Evolutionary conservation across 2,888 invertebrate genomes (phyloP).

Genomic region (Ectobius pallidus): DNA sequence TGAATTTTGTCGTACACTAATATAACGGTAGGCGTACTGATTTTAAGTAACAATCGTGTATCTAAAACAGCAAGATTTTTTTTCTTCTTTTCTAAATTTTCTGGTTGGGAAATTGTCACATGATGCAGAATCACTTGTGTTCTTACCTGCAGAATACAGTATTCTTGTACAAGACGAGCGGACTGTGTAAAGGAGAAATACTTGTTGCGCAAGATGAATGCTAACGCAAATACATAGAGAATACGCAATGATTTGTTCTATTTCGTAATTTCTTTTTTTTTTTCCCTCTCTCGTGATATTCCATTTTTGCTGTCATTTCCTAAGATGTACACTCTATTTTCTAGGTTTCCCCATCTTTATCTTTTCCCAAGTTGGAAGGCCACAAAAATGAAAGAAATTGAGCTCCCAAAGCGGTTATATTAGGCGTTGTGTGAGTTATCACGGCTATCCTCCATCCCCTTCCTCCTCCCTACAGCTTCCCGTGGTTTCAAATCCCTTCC

Average conservation of each 20-base stretch:
- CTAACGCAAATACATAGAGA: too few species aligned
- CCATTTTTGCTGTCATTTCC: conserved; percentile 9
- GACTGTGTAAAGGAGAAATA: too few species aligned
- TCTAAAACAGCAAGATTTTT: too few species aligned
- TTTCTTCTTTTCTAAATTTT: too few species aligned
- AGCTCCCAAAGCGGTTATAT: conserved; percentile 24
- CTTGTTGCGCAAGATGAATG: too few species aligned
- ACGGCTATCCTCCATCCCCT: conserved; percentile 22
- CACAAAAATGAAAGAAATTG: conserved; percentile 23
- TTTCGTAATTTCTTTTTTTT: neutral
- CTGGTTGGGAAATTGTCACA: too few species aligned
- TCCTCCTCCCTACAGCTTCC: conserved; percentile 4
- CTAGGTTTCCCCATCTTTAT: neutral
- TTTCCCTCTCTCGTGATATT: conserved; percentile 15
- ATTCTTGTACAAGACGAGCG: too few species aligned
- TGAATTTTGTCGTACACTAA: too few species aligned
- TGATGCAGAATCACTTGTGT: too few species aligned
- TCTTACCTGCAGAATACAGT: too few species aligned
- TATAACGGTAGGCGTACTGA: too few species aligned
- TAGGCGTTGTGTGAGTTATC: conserved; percentile 28
- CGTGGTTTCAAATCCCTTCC: conserved; percentile 43
- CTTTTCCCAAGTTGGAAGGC: neutral
- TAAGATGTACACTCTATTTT: conserved; percentile 7
- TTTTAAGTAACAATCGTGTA: too few species aligned
- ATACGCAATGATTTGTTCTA: neutral